A percentile compares a stretch with the other conserved stretches of the same genome.
Evolutionary conservation across 2,113 vertebrate genomes (phyloP).

Genomic region (Rallus limicola): DNA sequence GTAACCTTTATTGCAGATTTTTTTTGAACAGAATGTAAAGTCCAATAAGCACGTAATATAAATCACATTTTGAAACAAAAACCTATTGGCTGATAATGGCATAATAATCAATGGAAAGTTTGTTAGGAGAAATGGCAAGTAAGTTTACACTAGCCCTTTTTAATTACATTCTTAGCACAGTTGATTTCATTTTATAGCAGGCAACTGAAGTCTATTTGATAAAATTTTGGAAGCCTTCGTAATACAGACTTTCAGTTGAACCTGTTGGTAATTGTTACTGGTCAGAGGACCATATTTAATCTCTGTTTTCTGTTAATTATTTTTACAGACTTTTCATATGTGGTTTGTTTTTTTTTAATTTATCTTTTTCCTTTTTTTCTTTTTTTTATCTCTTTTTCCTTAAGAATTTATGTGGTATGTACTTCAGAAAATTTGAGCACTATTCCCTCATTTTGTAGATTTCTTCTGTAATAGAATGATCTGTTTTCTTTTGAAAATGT

Average conservation of each 20-base stretch:
- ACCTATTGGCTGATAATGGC: neutral
- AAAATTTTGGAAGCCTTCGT: neutral
- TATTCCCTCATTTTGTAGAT: neutral
- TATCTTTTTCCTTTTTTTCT: accelerated
- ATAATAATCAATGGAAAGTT: slow-evolving; percentile 12
- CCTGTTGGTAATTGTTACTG: neutral
- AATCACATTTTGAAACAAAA: slow-evolving; percentile 1
- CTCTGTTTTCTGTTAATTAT: neutral
- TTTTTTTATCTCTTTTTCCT: neutral
- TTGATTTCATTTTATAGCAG: neutral
- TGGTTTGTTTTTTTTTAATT: neutral
- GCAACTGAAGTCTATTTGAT: neutral
- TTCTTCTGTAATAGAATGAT: neutral
- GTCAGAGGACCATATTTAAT: neutral
- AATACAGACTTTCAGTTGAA: neutral
- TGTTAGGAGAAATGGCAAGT: slow-evolving; percentile 6
- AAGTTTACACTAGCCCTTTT: slow-evolving; percentile 7
- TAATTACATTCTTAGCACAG: neutral
- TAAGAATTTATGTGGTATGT: neutral
- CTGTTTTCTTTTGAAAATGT: neutral
- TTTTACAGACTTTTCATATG: neutral
- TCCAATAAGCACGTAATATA: neutral
- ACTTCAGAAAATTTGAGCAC: neutral
- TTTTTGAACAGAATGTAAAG: neutral
- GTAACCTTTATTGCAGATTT: neutral